Conservation (phyloP, 2,113 vertebrate species). For the Podocnemis expansa region DNA sequence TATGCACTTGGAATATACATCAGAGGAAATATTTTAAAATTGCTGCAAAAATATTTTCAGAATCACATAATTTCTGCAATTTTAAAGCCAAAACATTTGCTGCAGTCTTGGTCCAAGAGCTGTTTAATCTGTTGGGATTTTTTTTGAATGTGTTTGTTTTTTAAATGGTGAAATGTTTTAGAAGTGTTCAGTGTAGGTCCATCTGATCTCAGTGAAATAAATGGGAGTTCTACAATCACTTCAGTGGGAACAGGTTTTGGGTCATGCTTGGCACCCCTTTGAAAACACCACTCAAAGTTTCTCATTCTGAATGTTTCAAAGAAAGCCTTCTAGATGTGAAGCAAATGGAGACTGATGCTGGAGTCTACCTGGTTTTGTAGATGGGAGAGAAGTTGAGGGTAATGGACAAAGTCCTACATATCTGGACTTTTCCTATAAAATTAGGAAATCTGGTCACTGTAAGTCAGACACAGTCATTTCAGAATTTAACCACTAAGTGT, state of each 20-base stretch:
- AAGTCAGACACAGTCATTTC: neutral
- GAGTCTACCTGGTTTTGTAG: neutral
- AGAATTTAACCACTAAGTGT: fast-evolving
- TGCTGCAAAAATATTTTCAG: neutral
- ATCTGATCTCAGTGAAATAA: fast-evolving
- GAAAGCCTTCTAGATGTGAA: neutral
- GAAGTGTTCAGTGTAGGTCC: fast-evolving
- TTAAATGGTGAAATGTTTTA: neutral
- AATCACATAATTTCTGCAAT: neutral
- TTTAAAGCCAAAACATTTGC: neutral
- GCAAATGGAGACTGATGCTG: fast-evolving
- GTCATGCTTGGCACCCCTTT: neutral
- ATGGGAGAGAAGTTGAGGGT: neutral
- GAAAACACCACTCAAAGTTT: neutral
- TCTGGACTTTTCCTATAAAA: too few relatives aligned
- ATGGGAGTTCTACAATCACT: fast-evolving
- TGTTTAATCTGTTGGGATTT: neutral
- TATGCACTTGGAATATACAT: neutral
- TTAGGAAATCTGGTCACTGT: neutral
- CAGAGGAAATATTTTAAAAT: neutral
- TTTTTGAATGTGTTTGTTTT: neutral
- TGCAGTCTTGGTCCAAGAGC: neutral
- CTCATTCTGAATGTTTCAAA: neutral
- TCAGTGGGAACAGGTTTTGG: neutral
- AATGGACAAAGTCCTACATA: too few relatives aligned